Conservation (phyloP, 2,888 invertebrate species). For the Andricus curvator region DNA sequence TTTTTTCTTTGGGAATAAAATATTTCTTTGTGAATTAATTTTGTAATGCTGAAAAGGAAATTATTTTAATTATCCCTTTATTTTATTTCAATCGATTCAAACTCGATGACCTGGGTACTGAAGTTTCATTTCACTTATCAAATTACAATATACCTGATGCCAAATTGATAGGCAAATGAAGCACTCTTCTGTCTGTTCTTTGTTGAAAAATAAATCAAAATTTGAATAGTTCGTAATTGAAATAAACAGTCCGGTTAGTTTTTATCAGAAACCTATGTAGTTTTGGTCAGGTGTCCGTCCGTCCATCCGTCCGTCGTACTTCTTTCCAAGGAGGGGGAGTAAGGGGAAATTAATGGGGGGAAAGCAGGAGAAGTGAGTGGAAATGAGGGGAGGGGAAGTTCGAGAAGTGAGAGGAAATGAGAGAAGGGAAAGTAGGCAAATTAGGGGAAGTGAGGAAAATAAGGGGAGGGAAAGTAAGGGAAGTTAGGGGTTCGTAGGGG, state of each 20-base stretch:
- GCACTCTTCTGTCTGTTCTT: neutral
- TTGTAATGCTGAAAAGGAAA: neutral
- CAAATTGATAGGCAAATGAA: conserved; percentile 23
- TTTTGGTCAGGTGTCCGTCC: too few species aligned
- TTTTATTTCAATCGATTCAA: conserved; percentile 21
- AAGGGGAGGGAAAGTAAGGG: too few species aligned
- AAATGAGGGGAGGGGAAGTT: too few species aligned
- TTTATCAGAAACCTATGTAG: neutral
- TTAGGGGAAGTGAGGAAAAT: too few species aligned
- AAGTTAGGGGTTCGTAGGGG: too few species aligned
- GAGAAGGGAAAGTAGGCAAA: too few species aligned
- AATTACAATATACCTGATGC: conserved; percentile 17
- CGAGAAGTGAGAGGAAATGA: too few species aligned
- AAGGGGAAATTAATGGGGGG: too few species aligned
- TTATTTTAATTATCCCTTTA: conserved; percentile 9
- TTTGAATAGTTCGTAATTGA: conserved; percentile 2
- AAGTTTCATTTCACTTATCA: conserved; percentile 15
- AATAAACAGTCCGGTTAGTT: neutral
- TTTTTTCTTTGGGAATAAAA: neutral
- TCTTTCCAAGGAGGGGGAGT: too few species aligned
- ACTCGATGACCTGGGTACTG: conserved; percentile 11
- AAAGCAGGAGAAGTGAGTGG: too few species aligned
- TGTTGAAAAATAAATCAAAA: conserved; percentile 6
- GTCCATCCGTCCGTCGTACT: too few species aligned
- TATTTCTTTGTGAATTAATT: neutral